Base-by-base conservation (phyloP, 1,140 invertebrate species). In the Nautilus pompilius region DNA sequence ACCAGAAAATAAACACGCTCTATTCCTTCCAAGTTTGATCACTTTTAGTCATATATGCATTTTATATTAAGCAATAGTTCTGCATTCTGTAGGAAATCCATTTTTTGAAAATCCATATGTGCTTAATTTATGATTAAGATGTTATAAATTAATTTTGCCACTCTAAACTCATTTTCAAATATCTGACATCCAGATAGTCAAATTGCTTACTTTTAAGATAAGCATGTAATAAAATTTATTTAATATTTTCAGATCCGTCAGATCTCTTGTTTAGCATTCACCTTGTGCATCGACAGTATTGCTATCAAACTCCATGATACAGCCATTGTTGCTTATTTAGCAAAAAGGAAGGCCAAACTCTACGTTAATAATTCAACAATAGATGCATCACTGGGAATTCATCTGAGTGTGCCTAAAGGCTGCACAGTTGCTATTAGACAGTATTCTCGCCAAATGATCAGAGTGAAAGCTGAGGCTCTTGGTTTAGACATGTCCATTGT, bases 231-330 rank as follows among this genome's bases (percentile, higher is more conserved):
- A 41, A 41, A 41, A 41, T 46, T 46, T 46, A 20, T 13, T 13
- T 46, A 46, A 20, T 46, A 24, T 57, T 46, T 36, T 13, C 22
- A 63, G 62, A 36, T 58, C 3, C 28, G 53, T 17, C 54, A 46
- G 34, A 48, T 63, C n/a, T 63, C 62, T 10, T 63, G 62, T 28
- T 26, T n/a, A 26, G 32, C 34, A 34, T 10, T 5, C 29, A 51
- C 2, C 26, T 46, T 30, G 28, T 63, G 4, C 58, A 45, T 58
- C 5, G 56, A 63, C 49, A 29, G 28, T 5, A 33, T 58, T 6
- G 29, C 62, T 3, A 49, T 58, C 5, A 51, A 63, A 51, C 15
- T 63, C 2, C 28, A 53, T 5, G 5, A 58, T 1, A 49, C 41
- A n/a, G 41, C 45, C 15, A n/a, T 63, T 41, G 26, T 58, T 4